Percentiles rank a stretch among this genome's conserved stretches.
Conservation (phyloP, 1,140 invertebrate species). For the Aphelenchoides fujianensis region DNA sequence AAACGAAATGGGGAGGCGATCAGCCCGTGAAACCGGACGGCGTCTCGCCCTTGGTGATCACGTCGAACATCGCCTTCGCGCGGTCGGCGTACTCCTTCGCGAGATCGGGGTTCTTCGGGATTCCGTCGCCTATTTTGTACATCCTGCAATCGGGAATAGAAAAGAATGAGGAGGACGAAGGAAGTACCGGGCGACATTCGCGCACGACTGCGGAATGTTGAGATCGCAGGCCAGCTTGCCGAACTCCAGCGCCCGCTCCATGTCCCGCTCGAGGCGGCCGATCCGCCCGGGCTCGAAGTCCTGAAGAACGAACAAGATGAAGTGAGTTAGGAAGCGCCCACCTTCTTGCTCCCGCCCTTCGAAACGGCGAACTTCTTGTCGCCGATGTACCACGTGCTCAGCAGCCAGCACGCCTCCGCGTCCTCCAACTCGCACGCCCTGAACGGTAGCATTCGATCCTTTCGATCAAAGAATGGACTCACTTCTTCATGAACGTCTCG, state of each 20-base stretch:
- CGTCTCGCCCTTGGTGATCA: slow-evolving; percentile 40
- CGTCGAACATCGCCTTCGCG: slow-evolving; percentile 50
- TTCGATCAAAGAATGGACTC: too few relatives aligned
- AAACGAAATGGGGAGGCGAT: slow-evolving; percentile 2
- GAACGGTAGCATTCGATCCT: too few relatives aligned
- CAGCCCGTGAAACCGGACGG: slow-evolving; percentile 54
- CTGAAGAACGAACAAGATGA: slow-evolving; percentile 27
- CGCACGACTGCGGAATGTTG: slow-evolving; percentile 50
- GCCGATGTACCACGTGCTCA: slow-evolving; percentile 57
- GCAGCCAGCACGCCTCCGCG: slow-evolving; percentile 55
- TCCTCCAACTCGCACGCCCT: slow-evolving; percentile 60
- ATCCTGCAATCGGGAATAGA: slow-evolving; percentile 42
- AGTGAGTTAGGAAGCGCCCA: slow-evolving; percentile 15
- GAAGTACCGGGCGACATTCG: slow-evolving; percentile 51
- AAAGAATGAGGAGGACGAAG: slow-evolving; percentile 7
- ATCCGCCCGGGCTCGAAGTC: slow-evolving; percentile 23
- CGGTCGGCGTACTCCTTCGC: slow-evolving; percentile 51
- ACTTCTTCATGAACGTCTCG: slow-evolving; percentile 53
- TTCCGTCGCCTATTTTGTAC: slow-evolving; percentile 54
- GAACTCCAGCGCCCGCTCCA: slow-evolving; percentile 53
- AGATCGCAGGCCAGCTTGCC: slow-evolving; percentile 53
- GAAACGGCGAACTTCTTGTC: slow-evolving; percentile 39
- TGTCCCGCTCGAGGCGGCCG: slow-evolving; percentile 48
- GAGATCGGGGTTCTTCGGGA: slow-evolving; percentile 54
- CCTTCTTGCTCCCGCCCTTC: slow-evolving; percentile 12